phyloP scores from a whole-genome alignment of 2,888 invertebrate genomes.

The Plagiodera versicolora region DNA sequence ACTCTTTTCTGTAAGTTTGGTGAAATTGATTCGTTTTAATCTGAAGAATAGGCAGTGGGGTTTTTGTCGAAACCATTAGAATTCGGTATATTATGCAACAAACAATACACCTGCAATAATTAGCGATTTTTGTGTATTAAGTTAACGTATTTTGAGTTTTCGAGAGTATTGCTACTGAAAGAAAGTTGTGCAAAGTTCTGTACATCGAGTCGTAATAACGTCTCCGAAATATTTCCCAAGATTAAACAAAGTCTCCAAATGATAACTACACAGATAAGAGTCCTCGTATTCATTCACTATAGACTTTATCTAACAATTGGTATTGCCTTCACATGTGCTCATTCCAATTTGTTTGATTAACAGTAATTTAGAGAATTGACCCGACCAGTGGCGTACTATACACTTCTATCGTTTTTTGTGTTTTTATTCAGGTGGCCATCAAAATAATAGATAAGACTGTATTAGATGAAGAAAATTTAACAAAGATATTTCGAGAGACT shows the following conservation, averaged over 20 bases:
- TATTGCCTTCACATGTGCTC: conserved; percentile 15
- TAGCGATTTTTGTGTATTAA: too few relatives aligned
- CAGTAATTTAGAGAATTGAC: conserved; percentile 29
- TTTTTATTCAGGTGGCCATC: conserved; percentile 78
- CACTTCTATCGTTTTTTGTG: not conserved
- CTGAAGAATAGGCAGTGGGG: too few relatives aligned
- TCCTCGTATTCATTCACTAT: not conserved
- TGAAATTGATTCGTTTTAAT: too few relatives aligned
- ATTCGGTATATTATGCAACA: too few relatives aligned
- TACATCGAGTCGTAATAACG: too few relatives aligned
- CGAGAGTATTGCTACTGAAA: too few relatives aligned
- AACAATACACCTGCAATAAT: too few relatives aligned
- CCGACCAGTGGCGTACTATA: not conserved
- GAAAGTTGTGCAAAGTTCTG: too few relatives aligned
- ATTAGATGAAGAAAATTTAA: conserved; percentile 87
- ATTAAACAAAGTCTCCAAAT: not conserved
- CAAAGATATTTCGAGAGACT: conserved; percentile 95
- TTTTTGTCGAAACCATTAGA: too few relatives aligned
- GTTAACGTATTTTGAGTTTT: too few relatives aligned
- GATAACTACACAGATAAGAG: not conserved
- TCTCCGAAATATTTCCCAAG: not conserved
- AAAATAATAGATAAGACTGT: conserved; percentile 95
- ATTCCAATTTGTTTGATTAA: conserved; percentile 26
- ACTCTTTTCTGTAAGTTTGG: too few relatives aligned
- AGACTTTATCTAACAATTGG: not conserved